Percentiles rank a stretch among this genome's conserved stretches.
phyloP scores from a whole-genome alignment of 1,140 invertebrate species.

The Hypothenemus hampei region DNA sequence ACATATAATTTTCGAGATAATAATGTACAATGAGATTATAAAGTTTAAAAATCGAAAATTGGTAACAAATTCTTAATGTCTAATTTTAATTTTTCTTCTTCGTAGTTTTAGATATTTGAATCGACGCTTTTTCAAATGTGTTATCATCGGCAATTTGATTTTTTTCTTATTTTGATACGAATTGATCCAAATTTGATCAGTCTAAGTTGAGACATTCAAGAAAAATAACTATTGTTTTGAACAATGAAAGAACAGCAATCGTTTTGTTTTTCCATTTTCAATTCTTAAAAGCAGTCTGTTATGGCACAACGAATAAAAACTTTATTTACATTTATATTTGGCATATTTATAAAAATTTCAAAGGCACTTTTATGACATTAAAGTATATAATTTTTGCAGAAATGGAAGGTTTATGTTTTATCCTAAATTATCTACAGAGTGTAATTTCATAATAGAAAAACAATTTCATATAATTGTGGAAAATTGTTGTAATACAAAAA shows the following conservation, averaged over 20 bases:
- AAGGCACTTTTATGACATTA: conserved; percentile 44
- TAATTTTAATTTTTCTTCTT: too few relatives aligned
- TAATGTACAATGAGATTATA: too few relatives aligned
- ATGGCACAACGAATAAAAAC: conserved; percentile 6
- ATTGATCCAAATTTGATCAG: not conserved
- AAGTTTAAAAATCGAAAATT: not conserved
- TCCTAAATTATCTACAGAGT: conserved; percentile 28
- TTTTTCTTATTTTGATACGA: too few relatives aligned
- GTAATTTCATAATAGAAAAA: too few relatives aligned
- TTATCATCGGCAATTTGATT: too few relatives aligned
- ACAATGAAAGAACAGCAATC: not conserved
- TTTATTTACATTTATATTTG: conserved; percentile 16
- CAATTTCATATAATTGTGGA: too few relatives aligned
- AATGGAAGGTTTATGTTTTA: conserved; percentile 46
- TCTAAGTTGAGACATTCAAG: not conserved
- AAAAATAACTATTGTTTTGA: not conserved
- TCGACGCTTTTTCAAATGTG: too few relatives aligned
- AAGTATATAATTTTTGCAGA: conserved; percentile 38
- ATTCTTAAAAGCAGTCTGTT: conserved; percentile 3
- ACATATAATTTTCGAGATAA: too few relatives aligned
- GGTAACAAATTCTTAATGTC: not conserved
- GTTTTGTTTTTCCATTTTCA: conserved; percentile 4
- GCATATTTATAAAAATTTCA: conserved; percentile 35
- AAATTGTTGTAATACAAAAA: too few relatives aligned
- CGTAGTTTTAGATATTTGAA: too few relatives aligned